phyloP scores from a whole-genome alignment of 2,797 vertebrate genomes.

The Ctenopoma kingsleyae region DNA sequence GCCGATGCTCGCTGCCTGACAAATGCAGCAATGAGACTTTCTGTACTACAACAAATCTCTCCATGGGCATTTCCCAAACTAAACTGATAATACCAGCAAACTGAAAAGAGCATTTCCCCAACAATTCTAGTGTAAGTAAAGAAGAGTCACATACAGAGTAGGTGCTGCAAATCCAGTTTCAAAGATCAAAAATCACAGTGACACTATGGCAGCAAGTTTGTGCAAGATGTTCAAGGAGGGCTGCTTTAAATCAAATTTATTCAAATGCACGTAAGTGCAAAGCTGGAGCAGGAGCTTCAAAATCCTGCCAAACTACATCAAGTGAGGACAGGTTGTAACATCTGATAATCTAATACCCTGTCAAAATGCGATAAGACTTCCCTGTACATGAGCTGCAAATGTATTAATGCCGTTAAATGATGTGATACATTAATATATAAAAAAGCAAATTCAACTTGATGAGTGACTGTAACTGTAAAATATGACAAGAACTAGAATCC shows the following conservation, averaged over 20 bases:
- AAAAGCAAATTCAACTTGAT: neutral
- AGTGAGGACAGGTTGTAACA: constrained; percentile 1
- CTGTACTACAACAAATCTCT: constrained; percentile 13
- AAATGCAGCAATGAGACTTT: constrained; percentile 19
- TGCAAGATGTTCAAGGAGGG: constrained; percentile 20
- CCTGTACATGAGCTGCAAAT: constrained; percentile 1
- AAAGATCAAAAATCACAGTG: constrained; percentile 2
- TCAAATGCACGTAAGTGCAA: constrained; percentile 9
- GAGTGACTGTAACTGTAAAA: neutral
- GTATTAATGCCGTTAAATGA: constrained; percentile 19
- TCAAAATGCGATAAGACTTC: constrained; percentile 19
- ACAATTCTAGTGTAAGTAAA: neutral
- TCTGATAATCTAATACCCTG: constrained; percentile 32
- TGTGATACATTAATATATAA: neutral
- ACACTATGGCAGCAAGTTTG: neutral
- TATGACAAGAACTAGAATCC: too few species aligned
- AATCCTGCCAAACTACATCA: constrained; percentile 19
- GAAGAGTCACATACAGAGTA: neutral
- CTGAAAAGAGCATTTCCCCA: constrained; percentile 5
- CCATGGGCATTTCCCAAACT: constrained; percentile 12
- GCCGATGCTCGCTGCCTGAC: constrained; percentile 15
- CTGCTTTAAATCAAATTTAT: constrained; percentile 33
- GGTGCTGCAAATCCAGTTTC: neutral
- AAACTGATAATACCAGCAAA: constrained; percentile 9
- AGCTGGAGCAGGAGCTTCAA: constrained; percentile 10